Conservation (phyloP, 2,797 vertebrate species). For the Anomalospiza imberbis region DNA sequence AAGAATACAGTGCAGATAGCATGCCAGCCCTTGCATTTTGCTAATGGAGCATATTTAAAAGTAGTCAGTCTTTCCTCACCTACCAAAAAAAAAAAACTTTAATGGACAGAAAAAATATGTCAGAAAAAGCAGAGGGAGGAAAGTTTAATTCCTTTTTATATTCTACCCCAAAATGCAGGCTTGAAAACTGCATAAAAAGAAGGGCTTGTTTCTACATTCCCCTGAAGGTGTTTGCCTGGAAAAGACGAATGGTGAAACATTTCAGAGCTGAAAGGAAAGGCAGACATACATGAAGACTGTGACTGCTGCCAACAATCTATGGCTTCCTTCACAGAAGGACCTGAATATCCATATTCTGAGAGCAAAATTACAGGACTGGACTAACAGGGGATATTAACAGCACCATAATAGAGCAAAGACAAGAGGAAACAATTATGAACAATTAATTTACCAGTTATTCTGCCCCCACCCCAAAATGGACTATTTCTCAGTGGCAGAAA, state of each 20-base stretch:
- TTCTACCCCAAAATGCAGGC: background rate
- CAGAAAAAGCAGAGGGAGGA: accelerated
- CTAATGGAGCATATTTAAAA: background rate
- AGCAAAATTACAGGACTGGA: background rate
- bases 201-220: background rate
- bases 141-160: background rate
- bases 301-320: background rate
- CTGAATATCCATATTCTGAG: background rate
- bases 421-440: background rate
- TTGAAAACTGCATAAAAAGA: background rate
- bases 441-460: background rate
- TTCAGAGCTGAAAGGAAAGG: background rate
- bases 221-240: background rate
- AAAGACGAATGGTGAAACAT: background rate
- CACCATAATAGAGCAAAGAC: background rate
- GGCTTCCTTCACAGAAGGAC: background rate
- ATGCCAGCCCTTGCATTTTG: background rate
- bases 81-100: background rate
- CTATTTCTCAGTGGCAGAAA: background rate
- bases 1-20: background rate
- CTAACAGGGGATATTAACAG: background rate
- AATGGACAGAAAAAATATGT: background rate
- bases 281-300: background rate
- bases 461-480: background rate
- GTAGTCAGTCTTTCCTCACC: background rate